These are phyloP conservation scores for Geopemphigus sp. DNA, from an alignment of 1,140 invertebrate species.

Conservation along the genomic window DNA sequence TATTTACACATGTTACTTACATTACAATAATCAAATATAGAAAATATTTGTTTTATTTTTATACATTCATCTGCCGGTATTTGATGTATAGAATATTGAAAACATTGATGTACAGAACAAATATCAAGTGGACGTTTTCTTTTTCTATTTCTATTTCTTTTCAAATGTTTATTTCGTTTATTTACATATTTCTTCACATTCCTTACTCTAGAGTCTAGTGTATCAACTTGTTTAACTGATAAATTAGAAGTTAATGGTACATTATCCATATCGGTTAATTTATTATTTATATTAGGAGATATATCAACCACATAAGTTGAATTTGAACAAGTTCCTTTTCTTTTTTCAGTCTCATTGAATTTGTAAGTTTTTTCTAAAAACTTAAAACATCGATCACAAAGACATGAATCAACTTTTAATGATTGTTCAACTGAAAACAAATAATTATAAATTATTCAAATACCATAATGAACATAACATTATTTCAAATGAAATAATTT, in stretches of 20 bases:
- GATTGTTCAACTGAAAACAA: constrained; percentile 12
- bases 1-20: constrained; percentile 3
- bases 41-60: not conserved
- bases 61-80: not conserved
- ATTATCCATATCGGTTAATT: not conserved
- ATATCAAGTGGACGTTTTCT: not conserved
- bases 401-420: constrained; percentile 22
- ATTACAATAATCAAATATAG: not conserved
- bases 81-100: not conserved
- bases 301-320: not conserved
- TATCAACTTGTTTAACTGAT: not conserved
- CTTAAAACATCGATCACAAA: constrained; percentile 28
- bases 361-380: constrained; percentile 1
- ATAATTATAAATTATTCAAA: not conserved
- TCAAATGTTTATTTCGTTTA: not conserved
- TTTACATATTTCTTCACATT: not conserved
- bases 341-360: not conserved
- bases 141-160: not conserved
- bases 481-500: not conserved
- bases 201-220: not conserved
- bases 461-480: not conserved
- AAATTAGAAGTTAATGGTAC: no score
- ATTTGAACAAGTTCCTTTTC: not conserved
- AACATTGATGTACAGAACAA: constrained; percentile 5
- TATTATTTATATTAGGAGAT: no score